phyloP scores from a whole-genome alignment of 1,140 invertebrate species.

The Drosophila lini region DNA sequence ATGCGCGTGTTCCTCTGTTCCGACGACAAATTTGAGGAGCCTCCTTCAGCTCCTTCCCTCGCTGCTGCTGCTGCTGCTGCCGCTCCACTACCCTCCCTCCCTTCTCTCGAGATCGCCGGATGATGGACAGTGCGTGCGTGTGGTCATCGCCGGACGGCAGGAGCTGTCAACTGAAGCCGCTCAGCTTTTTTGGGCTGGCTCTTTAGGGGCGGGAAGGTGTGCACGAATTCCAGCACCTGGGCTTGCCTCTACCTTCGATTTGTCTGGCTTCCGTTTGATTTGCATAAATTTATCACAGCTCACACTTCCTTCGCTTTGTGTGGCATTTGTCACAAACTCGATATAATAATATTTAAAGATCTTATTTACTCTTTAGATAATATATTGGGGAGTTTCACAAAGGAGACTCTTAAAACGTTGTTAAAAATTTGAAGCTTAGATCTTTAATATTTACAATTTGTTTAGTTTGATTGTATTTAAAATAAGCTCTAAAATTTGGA shows the following conservation, averaged over 20 bases:
- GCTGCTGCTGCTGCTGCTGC: background rate
- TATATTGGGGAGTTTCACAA: background rate
- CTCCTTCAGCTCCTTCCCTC: slow-evolving; percentile 1
- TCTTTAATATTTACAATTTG: background rate
- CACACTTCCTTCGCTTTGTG: background rate
- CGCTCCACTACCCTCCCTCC: background rate
- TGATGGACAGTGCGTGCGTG: slow-evolving; percentile 71
- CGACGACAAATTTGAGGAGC: slow-evolving; percentile 59
- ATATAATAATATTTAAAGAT: too few species aligned
- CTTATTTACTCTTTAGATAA: background rate
- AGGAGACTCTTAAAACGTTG: background rate
- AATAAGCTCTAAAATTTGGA: too few species aligned
- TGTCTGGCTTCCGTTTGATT: slow-evolving; percentile 66
- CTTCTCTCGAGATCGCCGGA: slow-evolving; percentile 22
- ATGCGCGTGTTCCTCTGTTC: slow-evolving; percentile 45
- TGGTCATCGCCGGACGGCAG: slow-evolving; percentile 48
- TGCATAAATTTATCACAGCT: slow-evolving; percentile 13
- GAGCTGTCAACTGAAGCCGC: slow-evolving; percentile 55
- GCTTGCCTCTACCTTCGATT: slow-evolving; percentile 38
- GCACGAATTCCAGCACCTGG: slow-evolving; percentile 70
- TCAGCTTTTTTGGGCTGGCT: slow-evolving; percentile 38
- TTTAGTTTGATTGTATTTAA: background rate
- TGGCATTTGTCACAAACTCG: background rate
- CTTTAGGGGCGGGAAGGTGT: slow-evolving; percentile 5
- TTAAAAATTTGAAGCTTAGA: too few species aligned